A percentile compares a stretch with the other conserved stretches of the same genome.
Evolutionary conservation across 2,797 vertebrate genomes (phyloP).

Genomic region (Selene dorsalis): DNA sequence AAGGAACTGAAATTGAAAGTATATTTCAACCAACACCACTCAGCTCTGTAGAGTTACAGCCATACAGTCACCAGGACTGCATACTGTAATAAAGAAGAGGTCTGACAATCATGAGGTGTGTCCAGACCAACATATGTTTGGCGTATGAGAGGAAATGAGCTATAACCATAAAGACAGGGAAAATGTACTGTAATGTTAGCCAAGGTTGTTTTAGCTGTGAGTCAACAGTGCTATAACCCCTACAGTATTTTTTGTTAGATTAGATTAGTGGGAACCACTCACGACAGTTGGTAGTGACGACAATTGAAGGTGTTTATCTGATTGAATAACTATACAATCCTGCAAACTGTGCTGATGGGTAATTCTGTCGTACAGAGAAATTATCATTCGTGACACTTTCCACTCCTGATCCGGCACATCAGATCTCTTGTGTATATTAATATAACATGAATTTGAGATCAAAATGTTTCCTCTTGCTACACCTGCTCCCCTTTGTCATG

Average conservation of each 20-base stretch:
- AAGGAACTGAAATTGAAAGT: neutral
- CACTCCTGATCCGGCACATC: neutral
- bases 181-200: neutral
- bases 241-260: neutral
- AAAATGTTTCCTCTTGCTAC: neutral
- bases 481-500: neutral
- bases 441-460: neutral
- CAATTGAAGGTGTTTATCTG: neutral
- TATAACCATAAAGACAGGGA: neutral
- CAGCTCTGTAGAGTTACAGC: neutral
- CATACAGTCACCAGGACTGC: neutral
- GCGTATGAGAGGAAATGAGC: neutral
- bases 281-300: neutral
- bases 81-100: neutral
- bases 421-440: neutral
- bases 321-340: neutral
- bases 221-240: neutral
- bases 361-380: neutral
- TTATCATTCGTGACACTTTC: neutral
- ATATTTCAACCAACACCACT: neutral
- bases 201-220: neutral
- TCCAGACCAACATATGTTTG: neutral
- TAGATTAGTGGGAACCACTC: neutral
- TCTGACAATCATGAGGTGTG: neutral
- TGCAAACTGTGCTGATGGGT: neutral